Evolutionary conservation across 2,888 invertebrate genomes (phyloP), one percentile per base, ranked within the genome.

Genomic region (Ischnus inquisitorius): DNA sequence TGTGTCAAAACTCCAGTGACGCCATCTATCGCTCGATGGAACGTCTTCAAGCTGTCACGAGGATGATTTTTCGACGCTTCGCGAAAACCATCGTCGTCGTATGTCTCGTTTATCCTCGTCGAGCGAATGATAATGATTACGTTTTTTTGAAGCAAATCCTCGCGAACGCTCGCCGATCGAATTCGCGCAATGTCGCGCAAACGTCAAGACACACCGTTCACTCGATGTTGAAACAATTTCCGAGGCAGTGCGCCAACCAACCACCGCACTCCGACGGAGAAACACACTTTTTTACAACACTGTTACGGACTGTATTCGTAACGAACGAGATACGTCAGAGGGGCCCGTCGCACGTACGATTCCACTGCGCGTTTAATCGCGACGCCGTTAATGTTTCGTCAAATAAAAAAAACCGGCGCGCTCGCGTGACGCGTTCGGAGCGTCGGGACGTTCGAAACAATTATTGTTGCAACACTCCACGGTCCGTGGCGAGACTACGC

Each of bases 1-100:
- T 91, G 89, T 91, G 91, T 93, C 92, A 92, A 90, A 93, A 91
- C 88, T 88, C 88, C 88, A 88, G 90, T 91, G 91, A 92, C 93
- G 92, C 92, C 93, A 93, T 92, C 93, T 93, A 88, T 87, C 84
- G 87, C 83, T 86, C 84, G 48, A 19, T 46, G 39, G 22, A 76
- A 83, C 88, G 88, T 88, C 89, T 88, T 92, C 90, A 89, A 90
- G 88, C 90, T 92, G 92, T 92, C 91, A 92, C 91, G 91, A 90
- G 90, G 89, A 87, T 81, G 82, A 87, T 87, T 87, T 85, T 85
- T 85, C 79, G 81, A 82, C 71, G 67, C 86, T 86, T 84, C 2
- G 75, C 72, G 62, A 78, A 85, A 57, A 72, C 72, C n/a, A 83
- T 72, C 85, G 83, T 85, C 68, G 75, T 82, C 76, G 67, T 60